Evolutionary conservation across 2,888 invertebrate genomes (phyloP).

Genomic region (Scaptomyza polygonia): DNA sequence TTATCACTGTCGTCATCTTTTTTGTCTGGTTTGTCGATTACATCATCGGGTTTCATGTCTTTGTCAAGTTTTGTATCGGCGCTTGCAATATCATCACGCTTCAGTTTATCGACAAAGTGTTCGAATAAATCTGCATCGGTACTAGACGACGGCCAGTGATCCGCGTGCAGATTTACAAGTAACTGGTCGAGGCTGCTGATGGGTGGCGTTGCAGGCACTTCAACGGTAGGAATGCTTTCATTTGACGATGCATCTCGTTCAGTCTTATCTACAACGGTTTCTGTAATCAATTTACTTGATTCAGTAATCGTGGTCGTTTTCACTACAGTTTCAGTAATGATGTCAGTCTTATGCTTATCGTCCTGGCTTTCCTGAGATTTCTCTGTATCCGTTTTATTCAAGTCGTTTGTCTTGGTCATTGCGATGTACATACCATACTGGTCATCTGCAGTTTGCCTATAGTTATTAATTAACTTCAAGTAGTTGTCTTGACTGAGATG

Average conservation of each 20-base stretch:
- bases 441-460: conserved; percentile 43
- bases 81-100: conserved; percentile 48
- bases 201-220: conserved; percentile 32
- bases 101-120: conserved; percentile 44
- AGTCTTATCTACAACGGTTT: conserved; percentile 74
- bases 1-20: conserved; percentile 85
- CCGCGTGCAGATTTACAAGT: conserved; percentile 69
- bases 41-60: conserved; percentile 65
- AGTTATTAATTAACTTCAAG: conserved; percentile 48
- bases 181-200: conserved; percentile 54
- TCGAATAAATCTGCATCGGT: conserved; percentile 52
- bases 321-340: conserved; percentile 71
- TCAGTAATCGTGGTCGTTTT: conserved; percentile 65
- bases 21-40: conserved; percentile 46
- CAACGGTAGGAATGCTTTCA: conserved; percentile 65
- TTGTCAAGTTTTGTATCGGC: conserved; percentile 52
- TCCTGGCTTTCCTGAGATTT: conserved; percentile 71
- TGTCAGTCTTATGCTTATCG: conserved; percentile 78
- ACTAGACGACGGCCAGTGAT: conserved; percentile 68
- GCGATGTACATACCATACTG: conserved; percentile 41
- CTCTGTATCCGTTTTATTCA: conserved; percentile 31
- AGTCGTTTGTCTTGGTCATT: conserved; percentile 23
- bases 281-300: conserved; percentile 55
- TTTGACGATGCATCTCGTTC: conserved; percentile 70
- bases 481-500: conserved; percentile 71